Evolutionary conservation across 2,113 vertebrate species (phyloP), one percentile per base, ranked within the genome.

Genomic region (Hassar affinis): DNA sequence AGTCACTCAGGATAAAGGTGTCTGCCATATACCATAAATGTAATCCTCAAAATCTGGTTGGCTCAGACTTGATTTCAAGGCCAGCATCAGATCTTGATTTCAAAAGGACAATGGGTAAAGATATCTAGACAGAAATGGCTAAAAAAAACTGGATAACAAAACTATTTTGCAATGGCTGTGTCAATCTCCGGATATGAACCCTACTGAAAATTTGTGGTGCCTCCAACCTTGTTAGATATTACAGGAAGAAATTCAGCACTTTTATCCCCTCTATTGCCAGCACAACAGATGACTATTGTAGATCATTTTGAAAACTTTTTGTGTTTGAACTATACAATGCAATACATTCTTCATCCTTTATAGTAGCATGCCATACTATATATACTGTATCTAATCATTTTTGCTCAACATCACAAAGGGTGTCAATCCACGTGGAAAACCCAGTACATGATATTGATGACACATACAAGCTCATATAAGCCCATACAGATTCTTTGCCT

Each of bases 401-500:
- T 68, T 38, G 17, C 64, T 8, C 33, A 35, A 35, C 35, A 18
- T 45, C 4, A 52, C 30, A 35, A 35, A 56, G 18, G 18, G 18
- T 22, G 25, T 9, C 33, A 25, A 35, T 51, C 56, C 12, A 56
- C 14, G 30, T 25, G 7, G 33, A 25, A 9, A 5, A 10, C 45
- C 30, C 17, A 38, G 51, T 22, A 56, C 51, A 56, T 56, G 51
- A 56, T 77, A 77, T 35, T 38, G 51, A 77, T 77, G 51, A 51
- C 52, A 35, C 38, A 68, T 56, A 47, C 42, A 54, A 59, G 45
- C 75, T 38, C 66, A 74, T 47, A 62, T 20, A 74, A 52, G 12
- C 35, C 12, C 14, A 3, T 75, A 45, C 59, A 75, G 42, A 80
- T 80, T 59, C 14, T 80, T 85, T 86, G 86, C 81, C 80, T 86